These are phyloP conservation scores for Crocallis elinguaria DNA, from an alignment of 2,888 invertebrate genomes.

Conservation along the genomic window DNA sequence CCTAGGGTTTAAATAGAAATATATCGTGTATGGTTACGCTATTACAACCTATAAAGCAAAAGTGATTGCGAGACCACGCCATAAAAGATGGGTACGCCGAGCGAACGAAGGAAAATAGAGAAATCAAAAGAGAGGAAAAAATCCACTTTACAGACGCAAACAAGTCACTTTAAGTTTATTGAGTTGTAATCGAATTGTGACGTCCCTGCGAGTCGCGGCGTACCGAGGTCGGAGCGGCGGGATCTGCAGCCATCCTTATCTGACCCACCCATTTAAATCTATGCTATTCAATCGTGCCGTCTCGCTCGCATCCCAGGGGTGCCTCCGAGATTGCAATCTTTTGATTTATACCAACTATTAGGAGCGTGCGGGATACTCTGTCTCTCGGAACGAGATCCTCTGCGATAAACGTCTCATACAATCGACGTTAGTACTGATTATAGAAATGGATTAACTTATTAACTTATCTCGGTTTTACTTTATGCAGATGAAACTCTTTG, in stretches of 20 bases:
- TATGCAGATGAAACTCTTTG: constrained; percentile 37
- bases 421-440: constrained; percentile 79
- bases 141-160: constrained; percentile 84
- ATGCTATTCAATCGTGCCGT: constrained; percentile 84
- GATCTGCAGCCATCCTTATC: constrained; percentile 82
- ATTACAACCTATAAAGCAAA: constrained; percentile 33
- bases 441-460: constrained; percentile 74
- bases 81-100: constrained; percentile 39
- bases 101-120: constrained; percentile 61
- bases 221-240: constrained; percentile 65
- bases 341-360: constrained; percentile 85
- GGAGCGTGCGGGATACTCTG: constrained; percentile 80
- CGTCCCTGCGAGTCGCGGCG: constrained; percentile 74
- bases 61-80: constrained; percentile 40
- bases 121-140: constrained; percentile 78
- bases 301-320: constrained; percentile 84
- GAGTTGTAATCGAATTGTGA: constrained; percentile 85
- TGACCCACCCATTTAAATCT: constrained; percentile 83
- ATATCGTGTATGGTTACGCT: constrained; percentile 17
- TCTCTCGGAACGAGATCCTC: constrained; percentile 70
- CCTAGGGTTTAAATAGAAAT: constrained; percentile 3
- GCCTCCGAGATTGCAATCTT: constrained; percentile 84
- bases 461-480: constrained; percentile 40
- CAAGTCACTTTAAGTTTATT: constrained; percentile 85
- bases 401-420: constrained; percentile 75